Percentiles rank a stretch among this genome's conserved stretches.
Conservation (phyloP, 2,888 invertebrate species). For the Camponotus fellah region DNA sequence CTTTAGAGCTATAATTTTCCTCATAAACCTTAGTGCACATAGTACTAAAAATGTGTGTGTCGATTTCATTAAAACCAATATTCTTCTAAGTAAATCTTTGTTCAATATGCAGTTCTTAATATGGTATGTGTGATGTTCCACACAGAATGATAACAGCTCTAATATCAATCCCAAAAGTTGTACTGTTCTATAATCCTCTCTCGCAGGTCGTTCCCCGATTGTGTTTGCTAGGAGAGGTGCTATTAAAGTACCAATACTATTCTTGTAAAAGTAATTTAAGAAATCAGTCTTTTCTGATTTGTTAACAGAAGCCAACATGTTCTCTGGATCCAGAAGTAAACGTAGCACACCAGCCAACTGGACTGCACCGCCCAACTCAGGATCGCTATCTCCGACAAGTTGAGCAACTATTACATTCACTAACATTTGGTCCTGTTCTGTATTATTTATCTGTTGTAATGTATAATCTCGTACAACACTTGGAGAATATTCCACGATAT, state of each 20-base stretch:
- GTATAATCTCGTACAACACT: constrained; percentile 99
- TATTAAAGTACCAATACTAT: constrained; percentile 98
- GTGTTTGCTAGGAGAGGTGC: constrained; percentile 98
- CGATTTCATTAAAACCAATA: constrained; percentile 98
- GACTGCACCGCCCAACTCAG: constrained; percentile 98
- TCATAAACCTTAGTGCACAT: constrained; percentile 98
- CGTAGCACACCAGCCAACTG: constrained; percentile 98
- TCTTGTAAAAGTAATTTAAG: constrained; percentile 99
- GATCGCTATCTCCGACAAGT: constrained; percentile 98
- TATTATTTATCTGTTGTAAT: constrained; percentile 95
- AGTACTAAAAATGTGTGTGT: constrained; percentile 99
- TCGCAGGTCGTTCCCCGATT: constrained; percentile 94
- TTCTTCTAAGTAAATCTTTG: constrained; percentile 97
- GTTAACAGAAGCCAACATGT: constrained; percentile 97
- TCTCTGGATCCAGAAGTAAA: constrained; percentile 98
- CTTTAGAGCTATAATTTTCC: constrained; percentile 98
- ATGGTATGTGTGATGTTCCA: constrained; percentile 99
- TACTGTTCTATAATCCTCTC: constrained; percentile 98
- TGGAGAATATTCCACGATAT: constrained; percentile 99
- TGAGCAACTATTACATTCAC: constrained; percentile 99
- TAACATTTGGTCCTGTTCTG: constrained; percentile 97
- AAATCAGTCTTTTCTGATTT: constrained; percentile 99
- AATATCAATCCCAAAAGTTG: constrained; percentile 97
- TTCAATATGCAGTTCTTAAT: constrained; percentile 99
- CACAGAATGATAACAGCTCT: constrained; percentile 98